Evolutionary conservation across 2,113 vertebrate genomes (phyloP), one percentile per base, ranked within the genome.

Genomic region (Paradoxurus hermaphroditus): DNA sequence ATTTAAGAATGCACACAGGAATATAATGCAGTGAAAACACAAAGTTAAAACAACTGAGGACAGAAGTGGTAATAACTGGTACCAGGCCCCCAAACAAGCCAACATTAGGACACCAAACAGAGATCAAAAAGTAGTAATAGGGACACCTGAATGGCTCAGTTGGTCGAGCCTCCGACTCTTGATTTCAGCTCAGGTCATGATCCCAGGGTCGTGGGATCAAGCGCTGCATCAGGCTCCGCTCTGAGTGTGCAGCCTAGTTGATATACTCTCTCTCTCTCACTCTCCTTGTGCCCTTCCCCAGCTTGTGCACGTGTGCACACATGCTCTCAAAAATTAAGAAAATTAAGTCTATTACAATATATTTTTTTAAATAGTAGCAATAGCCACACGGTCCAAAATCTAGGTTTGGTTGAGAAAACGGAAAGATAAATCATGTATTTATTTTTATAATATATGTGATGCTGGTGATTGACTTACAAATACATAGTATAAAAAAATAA

Each of bases 351-450:
- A 25, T 59, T 59, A 59, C 21, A 59, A 59, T 59, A 59, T 59
- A n/a, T 59, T 59, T 59, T 59, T 59, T 3, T 23, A 23, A 59
- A 23, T 0, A 23, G 21, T 59, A 59, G 56, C 23, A 59, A 96
- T 15, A 89, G 44, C 77, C 23, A 70, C 18, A 62, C 8, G 9
- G 23, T 70, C n/a, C 53, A 94, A 97, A 94, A 46, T 93, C 53
- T 44, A 82, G 29, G 29, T 44, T 65, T 87, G 29, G 44, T 82
- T 81, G 31, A 90, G 46, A 97, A 96, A 91, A 97, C 3, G 23
- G 14, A 79, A 95, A 93, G 15, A 67, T 96, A 94, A 89, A 19
- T 12, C 85, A 96, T 36, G 5, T 62, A 73, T 89, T 95, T 82
- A 81, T 90, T 94, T 90, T 83, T 56, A 78, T 53, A 93, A 92